Evolutionary conservation across 2,888 invertebrate genomes (phyloP).

Genomic region (Calephelis perditalis): DNA sequence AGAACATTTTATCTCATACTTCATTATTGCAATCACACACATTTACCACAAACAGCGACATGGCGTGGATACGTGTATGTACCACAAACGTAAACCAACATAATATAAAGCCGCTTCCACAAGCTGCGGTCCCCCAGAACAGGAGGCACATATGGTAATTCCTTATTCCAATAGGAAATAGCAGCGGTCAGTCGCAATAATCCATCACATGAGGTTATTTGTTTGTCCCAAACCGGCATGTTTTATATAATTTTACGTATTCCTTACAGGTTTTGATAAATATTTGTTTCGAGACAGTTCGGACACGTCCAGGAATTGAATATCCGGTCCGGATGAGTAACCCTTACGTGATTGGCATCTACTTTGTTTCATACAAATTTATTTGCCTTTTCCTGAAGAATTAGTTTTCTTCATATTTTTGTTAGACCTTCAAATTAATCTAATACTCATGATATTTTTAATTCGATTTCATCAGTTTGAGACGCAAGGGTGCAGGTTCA

Average conservation of each 20-base stretch:
- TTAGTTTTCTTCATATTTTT: neutral
- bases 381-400: neutral
- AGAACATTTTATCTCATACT: too few species aligned
- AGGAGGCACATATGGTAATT: slow-evolving; percentile 76
- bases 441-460: too few species aligned
- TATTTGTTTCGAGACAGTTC: slow-evolving; percentile 70
- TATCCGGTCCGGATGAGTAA: slow-evolving; percentile 58
- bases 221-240: slow-evolving; percentile 57
- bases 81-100: too few species aligned
- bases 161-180: slow-evolving; percentile 77
- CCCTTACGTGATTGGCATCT: slow-evolving; percentile 62
- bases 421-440: neutral
- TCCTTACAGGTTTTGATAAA: slow-evolving; percentile 77
- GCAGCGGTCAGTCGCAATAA: slow-evolving; percentile 76
- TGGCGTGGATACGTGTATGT: too few species aligned
- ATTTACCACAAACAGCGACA: too few species aligned
- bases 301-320: slow-evolving; percentile 73
- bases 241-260: slow-evolving; percentile 75
- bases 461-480: too few species aligned
- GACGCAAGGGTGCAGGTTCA: too few species aligned
- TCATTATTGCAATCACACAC: too few species aligned
- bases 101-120: slow-evolving; percentile 39
- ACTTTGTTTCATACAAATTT: slow-evolving; percentile 32
- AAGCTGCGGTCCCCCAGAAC: slow-evolving; percentile 41
- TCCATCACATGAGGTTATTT: slow-evolving; percentile 69